These are phyloP conservation scores for Physeter macrocephalus DNA, from an alignment of 2,113 vertebrate species.

Conservation along the genomic window DNA sequence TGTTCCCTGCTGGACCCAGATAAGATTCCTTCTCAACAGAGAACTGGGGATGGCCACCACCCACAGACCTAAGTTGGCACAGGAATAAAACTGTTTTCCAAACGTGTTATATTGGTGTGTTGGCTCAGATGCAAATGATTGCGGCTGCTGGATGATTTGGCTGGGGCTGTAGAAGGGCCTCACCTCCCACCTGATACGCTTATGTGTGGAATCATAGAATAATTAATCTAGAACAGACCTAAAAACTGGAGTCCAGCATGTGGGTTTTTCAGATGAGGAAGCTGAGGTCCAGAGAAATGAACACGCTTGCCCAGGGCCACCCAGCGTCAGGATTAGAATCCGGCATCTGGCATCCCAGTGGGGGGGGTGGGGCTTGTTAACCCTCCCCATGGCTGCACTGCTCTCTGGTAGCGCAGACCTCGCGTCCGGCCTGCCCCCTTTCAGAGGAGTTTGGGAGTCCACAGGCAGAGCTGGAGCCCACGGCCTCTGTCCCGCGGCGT, in stretches of 20 bases:
- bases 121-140: background rate
- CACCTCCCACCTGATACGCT: too few species aligned
- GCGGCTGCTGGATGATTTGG: background rate
- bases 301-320: background rate
- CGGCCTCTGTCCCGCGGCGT: rapidly evolving
- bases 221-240: background rate
- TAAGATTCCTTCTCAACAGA: background rate
- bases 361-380: rapidly evolving
- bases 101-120: rapidly evolving
- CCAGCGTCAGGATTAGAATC: background rate
- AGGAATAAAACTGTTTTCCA: background rate
- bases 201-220: background rate
- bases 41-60: rapidly evolving
- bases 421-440: too few species aligned
- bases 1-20: background rate
- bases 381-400: rapidly evolving
- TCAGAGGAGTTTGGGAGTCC: rapidly evolving
- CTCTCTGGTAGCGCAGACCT: background rate
- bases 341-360: rapidly evolving
- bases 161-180: background rate
- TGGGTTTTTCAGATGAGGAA: background rate
- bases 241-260: background rate
- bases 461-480: background rate
- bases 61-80: background rate
- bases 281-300: background rate